Conservation (phyloP, 1,140 invertebrate genomes). For the Neodiprion pinetum region DNA sequence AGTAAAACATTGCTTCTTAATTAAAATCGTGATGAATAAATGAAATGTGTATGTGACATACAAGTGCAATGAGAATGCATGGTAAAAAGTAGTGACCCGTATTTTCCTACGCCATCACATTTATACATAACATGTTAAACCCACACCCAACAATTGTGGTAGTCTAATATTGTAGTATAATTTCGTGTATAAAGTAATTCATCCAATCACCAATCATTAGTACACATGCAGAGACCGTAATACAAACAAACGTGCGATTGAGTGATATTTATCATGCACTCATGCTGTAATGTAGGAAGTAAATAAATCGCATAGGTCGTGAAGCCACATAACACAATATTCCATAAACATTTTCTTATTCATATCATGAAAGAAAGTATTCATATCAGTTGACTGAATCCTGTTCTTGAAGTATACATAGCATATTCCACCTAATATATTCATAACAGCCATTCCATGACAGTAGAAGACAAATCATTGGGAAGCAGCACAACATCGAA, state of each 20-base stretch:
- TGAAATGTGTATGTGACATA: not conserved
- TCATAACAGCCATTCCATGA: conserved; percentile 15
- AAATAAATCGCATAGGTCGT: not conserved
- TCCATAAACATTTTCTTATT: not conserved
- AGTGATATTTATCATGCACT: not conserved
- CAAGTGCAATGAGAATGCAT: conserved; percentile 1
- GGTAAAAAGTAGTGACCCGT: not conserved
- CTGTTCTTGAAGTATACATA: not conserved
- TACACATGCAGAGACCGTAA: not conserved
- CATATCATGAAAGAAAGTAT: not conserved
- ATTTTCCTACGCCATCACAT: not conserved
- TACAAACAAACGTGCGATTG: not conserved
- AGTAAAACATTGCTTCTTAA: not conserved
- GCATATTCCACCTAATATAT: conserved; percentile 2
- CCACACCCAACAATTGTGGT: not conserved
- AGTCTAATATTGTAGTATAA: not conserved
- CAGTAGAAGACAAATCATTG: conserved; percentile 32
- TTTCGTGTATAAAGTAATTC: not conserved
- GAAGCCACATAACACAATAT: not conserved
- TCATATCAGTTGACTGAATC: not conserved
- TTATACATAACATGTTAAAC: not conserved
- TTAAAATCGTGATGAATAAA: not conserved
- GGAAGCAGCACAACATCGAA: conserved; percentile 23
- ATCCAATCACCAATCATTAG: not conserved
- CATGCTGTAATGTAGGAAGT: not conserved